These are phyloP conservation scores for Lota lota DNA, from an alignment of 2,113 vertebrate species.

Conservation along the genomic window DNA sequence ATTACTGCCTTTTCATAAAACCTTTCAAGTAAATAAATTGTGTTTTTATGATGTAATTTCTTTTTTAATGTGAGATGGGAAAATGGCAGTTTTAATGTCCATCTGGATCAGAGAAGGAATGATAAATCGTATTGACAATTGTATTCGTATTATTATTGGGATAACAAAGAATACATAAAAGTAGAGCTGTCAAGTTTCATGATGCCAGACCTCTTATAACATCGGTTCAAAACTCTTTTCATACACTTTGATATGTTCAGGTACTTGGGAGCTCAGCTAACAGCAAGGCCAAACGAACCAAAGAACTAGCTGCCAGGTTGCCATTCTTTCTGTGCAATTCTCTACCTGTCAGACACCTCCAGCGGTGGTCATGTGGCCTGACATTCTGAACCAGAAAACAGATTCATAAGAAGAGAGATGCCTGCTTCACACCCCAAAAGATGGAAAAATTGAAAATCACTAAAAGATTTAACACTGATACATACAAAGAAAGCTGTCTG, in stretches of 20 bases:
- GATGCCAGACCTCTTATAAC: background rate
- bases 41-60: too few species aligned
- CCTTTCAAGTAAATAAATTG: too few species aligned
- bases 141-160: background rate
- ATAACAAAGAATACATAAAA: background rate
- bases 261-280: background rate
- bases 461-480: too few species aligned
- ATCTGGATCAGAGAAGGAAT: background rate
- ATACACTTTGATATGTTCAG: background rate
- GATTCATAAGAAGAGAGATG: background rate
- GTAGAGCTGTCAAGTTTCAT: background rate
- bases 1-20: background rate
- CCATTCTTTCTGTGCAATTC: conserved; percentile 18
- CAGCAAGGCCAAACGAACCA: conserved; percentile 6
- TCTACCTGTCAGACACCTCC: conserved; percentile 13
- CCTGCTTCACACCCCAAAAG: background rate
- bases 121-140: background rate
- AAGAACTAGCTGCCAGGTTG: background rate
- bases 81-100: conserved; percentile 1
- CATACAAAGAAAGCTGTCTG: background rate
- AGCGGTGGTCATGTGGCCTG: conserved; percentile 9
- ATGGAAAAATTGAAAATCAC: too few species aligned
- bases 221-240: background rate
- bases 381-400: background rate
- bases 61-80: background rate